A percentile compares a stretch with the other conserved stretches of the same genome.
phyloP scores from a whole-genome alignment of 2,888 invertebrate genomes.

The Tenodera sinensis region DNA sequence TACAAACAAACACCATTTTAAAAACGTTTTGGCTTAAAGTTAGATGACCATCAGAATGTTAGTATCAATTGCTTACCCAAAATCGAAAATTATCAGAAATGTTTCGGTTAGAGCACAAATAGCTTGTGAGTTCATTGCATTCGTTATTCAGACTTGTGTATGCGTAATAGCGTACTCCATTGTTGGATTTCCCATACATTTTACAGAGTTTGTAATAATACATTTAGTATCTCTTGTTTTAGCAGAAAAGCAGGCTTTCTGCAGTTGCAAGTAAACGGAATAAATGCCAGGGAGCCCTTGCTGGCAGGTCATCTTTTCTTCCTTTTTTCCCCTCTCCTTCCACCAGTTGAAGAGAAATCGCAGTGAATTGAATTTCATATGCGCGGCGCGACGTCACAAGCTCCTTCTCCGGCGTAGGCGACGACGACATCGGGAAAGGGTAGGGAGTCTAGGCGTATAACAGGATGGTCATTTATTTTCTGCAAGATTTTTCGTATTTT shows the following conservation, averaged over 20 bases:
- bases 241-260: neutral
- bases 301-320: constrained; percentile 13
- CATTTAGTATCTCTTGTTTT: neutral
- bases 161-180: too few relatives aligned
- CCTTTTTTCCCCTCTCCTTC: neutral
- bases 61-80: too few relatives aligned
- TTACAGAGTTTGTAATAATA: too few relatives aligned
- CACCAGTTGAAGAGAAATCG: constrained; percentile 16
- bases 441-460: neutral
- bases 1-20: too few relatives aligned
- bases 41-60: too few relatives aligned
- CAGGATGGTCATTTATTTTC: constrained; percentile 27
- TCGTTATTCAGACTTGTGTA: too few relatives aligned
- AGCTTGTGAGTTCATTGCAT: too few relatives aligned
- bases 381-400: constrained; percentile 15
- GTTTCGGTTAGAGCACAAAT: too few relatives aligned
- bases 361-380: constrained; percentile 29
- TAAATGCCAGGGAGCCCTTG: neutral
- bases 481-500: constrained; percentile 24
- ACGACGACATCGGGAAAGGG: neutral
- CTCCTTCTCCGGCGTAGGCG: neutral
- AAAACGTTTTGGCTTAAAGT: too few relatives aligned
- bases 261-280: neutral
- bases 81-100: too few relatives aligned
- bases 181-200: too few relatives aligned